Base-by-base conservation (phyloP, 2,797 vertebrate genomes). In the Lepilemur septentrionalis region DNA sequence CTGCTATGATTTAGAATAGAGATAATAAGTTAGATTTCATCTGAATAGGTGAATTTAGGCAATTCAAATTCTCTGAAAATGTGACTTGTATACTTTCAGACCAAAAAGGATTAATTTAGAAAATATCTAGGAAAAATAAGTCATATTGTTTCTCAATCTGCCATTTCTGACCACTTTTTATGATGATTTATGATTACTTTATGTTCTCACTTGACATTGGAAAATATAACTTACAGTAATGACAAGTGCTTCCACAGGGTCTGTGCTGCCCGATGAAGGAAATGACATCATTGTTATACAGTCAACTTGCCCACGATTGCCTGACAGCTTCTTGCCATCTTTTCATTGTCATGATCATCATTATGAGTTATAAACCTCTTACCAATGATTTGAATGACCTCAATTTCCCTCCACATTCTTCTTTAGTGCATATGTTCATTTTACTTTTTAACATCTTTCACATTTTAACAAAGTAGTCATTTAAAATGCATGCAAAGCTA, bases 401-500 rank as follows among this genome's bases (percentile, higher is more conserved):
- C 97, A 96, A 90, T 92, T 96, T 94, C 52, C 89, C 48, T 70
- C 94, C 55, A 38, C 61, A 88, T 97, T 98, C 94, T 93, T 97
- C 96, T 97, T 97, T 94, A 83, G 97, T 94, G 94, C 80, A 83
- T 92, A 97, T 43, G 96, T 98, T 98, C 76, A 91, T 98, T 98
- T 98, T 95, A 94, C 80, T 98, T 98, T 98, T 98, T 97, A 98
- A 98, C 85, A 96, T 97, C 94, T 95, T 98, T 96, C 95, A 97
- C 67, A n/a, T 98, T 98, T 98, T 98, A 97, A 84, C 83, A 94
- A 98, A 98, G 95, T 92, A 96, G 95, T 96, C 86, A 93, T 98
- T 98, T 98, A 98, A 98, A 98, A 98, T 90, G 63, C 72, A 78
- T 91, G 86, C 57, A 32, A 94, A 96, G 75, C 76, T 94, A 93